Conservation (phyloP, 2,888 invertebrate genomes). For the Clusia tigrina region DNA sequence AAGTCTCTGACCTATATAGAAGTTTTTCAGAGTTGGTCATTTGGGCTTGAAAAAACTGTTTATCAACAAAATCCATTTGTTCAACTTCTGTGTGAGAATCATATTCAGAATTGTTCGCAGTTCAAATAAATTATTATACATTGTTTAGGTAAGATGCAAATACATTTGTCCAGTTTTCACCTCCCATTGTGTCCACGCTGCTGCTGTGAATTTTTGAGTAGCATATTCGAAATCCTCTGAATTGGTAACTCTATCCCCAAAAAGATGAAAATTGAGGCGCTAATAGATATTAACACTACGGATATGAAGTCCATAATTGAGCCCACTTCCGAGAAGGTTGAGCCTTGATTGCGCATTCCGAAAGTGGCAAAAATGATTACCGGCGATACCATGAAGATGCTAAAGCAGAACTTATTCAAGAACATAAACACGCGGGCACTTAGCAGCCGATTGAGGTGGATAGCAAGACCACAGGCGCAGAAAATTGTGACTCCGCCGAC, state of each 20-base stretch:
- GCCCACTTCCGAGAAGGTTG: constrained; percentile 48
- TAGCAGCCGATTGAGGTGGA: constrained; percentile 42
- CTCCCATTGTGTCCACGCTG: neutral
- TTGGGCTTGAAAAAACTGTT: no score
- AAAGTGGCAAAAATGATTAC: constrained; percentile 45
- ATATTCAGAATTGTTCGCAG: no score
- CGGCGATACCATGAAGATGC: constrained; percentile 56
- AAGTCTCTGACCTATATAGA: no score
- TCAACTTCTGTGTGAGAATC: no score
- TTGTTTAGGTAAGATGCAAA: no score
- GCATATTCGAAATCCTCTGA: constrained; percentile 42
- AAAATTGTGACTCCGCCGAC: constrained; percentile 48
- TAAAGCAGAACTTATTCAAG: constrained; percentile 53
- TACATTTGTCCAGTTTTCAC: constrained; percentile 19
- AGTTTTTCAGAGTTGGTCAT: no score
- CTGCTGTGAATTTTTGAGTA: constrained; percentile 28
- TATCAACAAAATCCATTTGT: no score
- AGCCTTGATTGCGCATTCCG: constrained; percentile 47
- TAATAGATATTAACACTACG: constrained; percentile 41
- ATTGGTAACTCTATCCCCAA: constrained; percentile 50
- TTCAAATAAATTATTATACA: no score
- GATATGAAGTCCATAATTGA: constrained; percentile 47
- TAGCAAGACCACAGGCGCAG: constrained; percentile 51
- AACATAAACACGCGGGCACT: constrained; percentile 47
- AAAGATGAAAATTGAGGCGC: constrained; percentile 40